Conservation (phyloP, 1,140 invertebrate species). For the Lanistes nyassanus region DNA sequence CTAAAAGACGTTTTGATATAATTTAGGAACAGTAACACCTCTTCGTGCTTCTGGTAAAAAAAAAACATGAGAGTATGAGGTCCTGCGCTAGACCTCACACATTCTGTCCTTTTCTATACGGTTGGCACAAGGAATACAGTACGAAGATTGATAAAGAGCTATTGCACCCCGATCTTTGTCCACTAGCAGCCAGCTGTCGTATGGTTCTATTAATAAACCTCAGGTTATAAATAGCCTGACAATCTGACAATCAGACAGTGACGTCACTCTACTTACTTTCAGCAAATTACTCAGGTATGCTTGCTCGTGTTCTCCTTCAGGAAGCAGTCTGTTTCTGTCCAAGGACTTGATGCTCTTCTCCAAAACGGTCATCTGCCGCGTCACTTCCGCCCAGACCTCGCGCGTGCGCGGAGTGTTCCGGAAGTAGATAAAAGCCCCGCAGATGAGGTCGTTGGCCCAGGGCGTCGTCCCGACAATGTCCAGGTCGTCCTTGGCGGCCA, state of each 20-base stretch:
- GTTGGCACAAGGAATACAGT: neutral
- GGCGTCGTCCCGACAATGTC: conserved; percentile 10
- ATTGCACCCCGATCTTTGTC: neutral
- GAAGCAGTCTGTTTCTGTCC: neutral
- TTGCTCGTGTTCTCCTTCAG: neutral
- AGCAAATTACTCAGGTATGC: conserved; percentile 5
- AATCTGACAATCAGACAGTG: neutral
- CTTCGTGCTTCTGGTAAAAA: too few relatives aligned
- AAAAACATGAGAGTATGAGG: too few relatives aligned
- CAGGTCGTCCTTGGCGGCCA: neutral
- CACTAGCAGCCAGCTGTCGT: neutral
- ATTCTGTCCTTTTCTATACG: neutral
- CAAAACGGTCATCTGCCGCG: neutral
- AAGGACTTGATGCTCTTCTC: neutral
- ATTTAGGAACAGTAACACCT: too few relatives aligned
- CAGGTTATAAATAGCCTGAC: neutral
- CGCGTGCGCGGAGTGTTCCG: conserved; percentile 16
- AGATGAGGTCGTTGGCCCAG: neutral
- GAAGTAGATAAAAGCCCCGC: conserved; percentile 24
- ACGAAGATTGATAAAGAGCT: neutral
- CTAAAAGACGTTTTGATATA: too few relatives aligned
- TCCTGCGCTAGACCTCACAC: neutral
- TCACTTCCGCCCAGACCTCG: conserved; percentile 18
- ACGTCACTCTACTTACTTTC: neutral
- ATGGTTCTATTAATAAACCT: too few relatives aligned